Evolutionary conservation across 2,797 vertebrate species (phyloP).

Genomic region (Crypturellus tataupa): DNA sequence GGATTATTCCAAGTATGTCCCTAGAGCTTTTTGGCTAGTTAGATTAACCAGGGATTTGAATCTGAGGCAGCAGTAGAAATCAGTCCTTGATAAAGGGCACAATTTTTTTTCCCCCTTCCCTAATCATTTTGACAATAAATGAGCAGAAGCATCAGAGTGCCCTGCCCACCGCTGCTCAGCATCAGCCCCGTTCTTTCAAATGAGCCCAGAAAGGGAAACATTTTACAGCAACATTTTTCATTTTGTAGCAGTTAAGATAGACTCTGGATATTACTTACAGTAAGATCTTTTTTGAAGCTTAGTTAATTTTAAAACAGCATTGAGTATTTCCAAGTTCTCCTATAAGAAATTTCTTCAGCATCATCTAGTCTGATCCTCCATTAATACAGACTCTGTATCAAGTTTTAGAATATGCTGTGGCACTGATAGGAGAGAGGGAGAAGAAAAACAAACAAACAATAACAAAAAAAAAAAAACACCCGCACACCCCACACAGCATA

Average conservation of each 20-base stretch:
- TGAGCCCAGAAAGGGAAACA: background rate
- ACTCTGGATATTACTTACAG: background rate
- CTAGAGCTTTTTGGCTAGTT: background rate
- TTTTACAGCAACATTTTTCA: background rate
- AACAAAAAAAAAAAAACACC: too few species aligned
- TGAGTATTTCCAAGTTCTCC: background rate
- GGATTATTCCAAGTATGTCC: background rate
- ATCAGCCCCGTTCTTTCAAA: background rate
- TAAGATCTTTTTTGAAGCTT: background rate
- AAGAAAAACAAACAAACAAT: background rate
- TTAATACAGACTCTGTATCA: background rate
- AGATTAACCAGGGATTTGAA: conserved; percentile 14
- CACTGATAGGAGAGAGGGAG: too few species aligned
- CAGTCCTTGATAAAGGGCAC: background rate
- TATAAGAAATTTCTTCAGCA: background rate
- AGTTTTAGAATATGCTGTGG: background rate
- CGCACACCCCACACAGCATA: background rate
- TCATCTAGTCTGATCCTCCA: background rate
- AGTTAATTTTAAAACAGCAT: background rate
- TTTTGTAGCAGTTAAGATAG: background rate
- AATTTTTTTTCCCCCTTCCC: fast-evolving
- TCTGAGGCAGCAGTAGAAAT: background rate
- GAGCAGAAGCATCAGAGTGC: background rate
- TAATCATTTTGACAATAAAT: background rate
- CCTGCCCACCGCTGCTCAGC: background rate